These are phyloP conservation scores for Thryonomys swinderianus DNA, from an alignment of 2,113 vertebrate genomes.

Conservation along the genomic window DNA sequence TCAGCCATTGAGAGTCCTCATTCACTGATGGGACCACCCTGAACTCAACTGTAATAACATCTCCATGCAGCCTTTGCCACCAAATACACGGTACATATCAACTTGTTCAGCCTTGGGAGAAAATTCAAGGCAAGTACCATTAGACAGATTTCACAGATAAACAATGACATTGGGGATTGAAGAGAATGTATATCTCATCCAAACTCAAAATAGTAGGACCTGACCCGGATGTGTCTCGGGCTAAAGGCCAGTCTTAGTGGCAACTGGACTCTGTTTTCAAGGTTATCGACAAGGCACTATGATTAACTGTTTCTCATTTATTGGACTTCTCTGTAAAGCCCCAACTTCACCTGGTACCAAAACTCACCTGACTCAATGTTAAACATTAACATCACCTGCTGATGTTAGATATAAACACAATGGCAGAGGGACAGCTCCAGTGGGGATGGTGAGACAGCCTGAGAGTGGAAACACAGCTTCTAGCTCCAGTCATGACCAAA, in stretches of 20 bases:
- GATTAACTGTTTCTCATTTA: conserved; percentile 37
- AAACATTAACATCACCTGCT: neutral
- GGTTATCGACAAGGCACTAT: neutral
- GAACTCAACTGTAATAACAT: neutral
- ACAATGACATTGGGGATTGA: neutral
- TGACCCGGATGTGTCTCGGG: neutral
- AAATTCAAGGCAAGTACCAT: neutral
- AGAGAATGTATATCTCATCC: neutral
- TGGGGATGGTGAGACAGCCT: neutral
- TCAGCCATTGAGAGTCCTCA: conserved; percentile 42
- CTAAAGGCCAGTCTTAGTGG: neutral
- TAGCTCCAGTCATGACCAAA: neutral
- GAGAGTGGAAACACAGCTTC: conserved; percentile 31
- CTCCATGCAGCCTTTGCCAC: neutral
- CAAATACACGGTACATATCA: neutral
- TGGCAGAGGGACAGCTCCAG: neutral
- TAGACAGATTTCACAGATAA: neutral
- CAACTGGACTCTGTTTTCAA: neutral
- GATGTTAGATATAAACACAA: conserved; percentile 6
- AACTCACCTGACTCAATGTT: conserved; percentile 36
- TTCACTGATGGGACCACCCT: neutral
- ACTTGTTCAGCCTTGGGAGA: neutral
- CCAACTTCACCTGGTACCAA: conserved; percentile 53
- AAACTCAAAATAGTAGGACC: neutral
- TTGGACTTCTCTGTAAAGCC: conserved; percentile 39